These are phyloP conservation scores for Melozone crissalis DNA, from an alignment of 2,113 vertebrate genomes.

Conservation along the genomic window DNA sequence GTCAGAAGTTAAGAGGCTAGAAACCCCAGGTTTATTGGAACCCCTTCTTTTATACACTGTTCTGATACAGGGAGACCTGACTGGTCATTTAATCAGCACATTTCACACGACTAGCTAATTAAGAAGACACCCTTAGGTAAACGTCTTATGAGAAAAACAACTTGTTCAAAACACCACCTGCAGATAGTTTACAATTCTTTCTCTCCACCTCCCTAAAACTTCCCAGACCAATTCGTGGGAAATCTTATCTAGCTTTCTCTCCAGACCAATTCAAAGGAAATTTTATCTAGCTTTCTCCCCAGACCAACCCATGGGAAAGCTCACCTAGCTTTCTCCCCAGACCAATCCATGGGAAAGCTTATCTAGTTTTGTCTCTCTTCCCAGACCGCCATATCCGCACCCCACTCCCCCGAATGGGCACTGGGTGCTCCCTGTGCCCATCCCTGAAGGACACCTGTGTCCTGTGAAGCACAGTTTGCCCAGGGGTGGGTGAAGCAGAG, in stretches of 20 bases:
- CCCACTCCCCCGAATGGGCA: accelerated
- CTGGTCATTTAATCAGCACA: not conserved
- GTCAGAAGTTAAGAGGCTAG: not conserved
- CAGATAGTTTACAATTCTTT: not conserved
- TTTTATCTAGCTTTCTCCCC: no score
- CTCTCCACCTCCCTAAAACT: not conserved
- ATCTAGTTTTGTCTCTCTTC: not conserved
- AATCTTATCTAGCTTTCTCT: not conserved
- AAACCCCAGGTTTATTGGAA: not conserved
- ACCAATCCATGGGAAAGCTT: not conserved
- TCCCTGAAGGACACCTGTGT: accelerated
- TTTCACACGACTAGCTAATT: not conserved
- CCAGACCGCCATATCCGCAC: not conserved
- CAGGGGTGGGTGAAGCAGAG: not conserved
- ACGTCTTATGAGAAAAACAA: not conserved
- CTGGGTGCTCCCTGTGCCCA: not conserved
- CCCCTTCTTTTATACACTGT: not conserved
- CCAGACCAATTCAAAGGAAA: no score
- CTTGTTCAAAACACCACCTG: not conserved
- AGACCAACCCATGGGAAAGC: not conserved
- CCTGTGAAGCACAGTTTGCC: not conserved
- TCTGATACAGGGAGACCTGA: not conserved
- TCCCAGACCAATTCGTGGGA: not conserved
- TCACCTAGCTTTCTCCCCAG: not conserved
- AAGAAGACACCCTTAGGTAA: not conserved